A percentile compares a stretch with the other conserved stretches of the same genome.
Evolutionary conservation across 2,797 vertebrate species (phyloP).

Genomic region (Enteromius radiatus): DNA sequence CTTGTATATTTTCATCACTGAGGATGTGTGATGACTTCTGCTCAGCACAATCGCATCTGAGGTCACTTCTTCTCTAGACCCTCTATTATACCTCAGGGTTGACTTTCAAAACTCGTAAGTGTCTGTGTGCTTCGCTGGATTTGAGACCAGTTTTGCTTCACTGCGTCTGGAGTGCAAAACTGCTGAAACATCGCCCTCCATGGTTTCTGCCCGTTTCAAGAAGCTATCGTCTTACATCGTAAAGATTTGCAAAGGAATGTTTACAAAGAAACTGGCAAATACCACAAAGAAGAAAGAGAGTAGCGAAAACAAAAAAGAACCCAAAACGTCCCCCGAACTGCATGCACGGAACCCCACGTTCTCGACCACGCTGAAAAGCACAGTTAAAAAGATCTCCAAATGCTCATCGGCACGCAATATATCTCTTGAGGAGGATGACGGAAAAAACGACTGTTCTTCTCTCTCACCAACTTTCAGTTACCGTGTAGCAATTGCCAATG

Average conservation of each 20-base stretch:
- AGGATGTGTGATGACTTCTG: constrained; percentile 66
- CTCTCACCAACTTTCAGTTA: constrained; percentile 98
- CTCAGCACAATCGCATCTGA: constrained; percentile 61
- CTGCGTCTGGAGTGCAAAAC: constrained; percentile 71
- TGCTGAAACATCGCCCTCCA: constrained; percentile 82
- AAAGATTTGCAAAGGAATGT: constrained; percentile 99
- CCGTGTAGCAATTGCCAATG: constrained; percentile 96
- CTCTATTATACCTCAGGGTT: constrained; percentile 59
- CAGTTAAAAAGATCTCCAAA: constrained; percentile 93
- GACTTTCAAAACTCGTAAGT: constrained; percentile 61
- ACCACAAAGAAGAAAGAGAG: constrained; percentile 93
- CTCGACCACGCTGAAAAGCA: constrained; percentile 92
- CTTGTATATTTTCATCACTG: constrained; percentile 66
- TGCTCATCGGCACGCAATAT: constrained; percentile 91
- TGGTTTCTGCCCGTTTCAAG: constrained; percentile 94
- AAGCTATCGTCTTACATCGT: constrained; percentile 89
- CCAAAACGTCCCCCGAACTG: constrained; percentile 81
- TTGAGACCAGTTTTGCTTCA: constrained; percentile 64
- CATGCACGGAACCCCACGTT: constrained; percentile 86
- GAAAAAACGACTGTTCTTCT: constrained; percentile 87
- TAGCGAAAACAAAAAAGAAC: constrained; percentile 86
- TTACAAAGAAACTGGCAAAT: constrained; percentile 98
- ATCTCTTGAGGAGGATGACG: constrained; percentile 86
- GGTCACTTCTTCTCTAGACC: constrained; percentile 53
- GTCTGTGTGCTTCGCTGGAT: constrained; percentile 64